These are phyloP conservation scores for Saxidomus purpurata DNA, from an alignment of 1,140 invertebrate genomes.

Conservation along the genomic window DNA sequence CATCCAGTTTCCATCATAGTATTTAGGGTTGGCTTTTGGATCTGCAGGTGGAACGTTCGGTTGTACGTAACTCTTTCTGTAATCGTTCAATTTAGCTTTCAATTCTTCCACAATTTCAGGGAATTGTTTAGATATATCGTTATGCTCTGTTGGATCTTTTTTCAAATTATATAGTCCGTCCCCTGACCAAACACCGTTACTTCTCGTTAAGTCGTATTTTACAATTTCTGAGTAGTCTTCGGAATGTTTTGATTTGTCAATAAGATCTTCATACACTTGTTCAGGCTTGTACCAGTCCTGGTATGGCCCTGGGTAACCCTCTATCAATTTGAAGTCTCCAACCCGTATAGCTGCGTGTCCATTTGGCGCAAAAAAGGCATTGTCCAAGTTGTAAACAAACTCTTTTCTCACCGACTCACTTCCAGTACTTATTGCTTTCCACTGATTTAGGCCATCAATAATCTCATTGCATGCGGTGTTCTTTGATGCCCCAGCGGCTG, in stretches of 20 bases:
- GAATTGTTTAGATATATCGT: constrained; percentile 59
- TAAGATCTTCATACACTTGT: not conserved
- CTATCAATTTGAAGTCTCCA: constrained; percentile 74
- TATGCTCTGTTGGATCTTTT: constrained; percentile 70
- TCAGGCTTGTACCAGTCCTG: constrained; percentile 72
- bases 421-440: too few species aligned
- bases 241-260: not conserved
- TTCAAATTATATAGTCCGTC: constrained; percentile 29
- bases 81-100: constrained; percentile 57
- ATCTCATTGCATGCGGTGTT: too few species aligned
- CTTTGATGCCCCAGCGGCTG: too few species aligned
- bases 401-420: too few species aligned
- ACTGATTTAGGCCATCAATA: too few species aligned
- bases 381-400: too few species aligned
- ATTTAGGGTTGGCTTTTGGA: constrained; percentile 65
- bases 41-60: constrained; percentile 48
- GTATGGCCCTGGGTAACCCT: constrained; percentile 71
- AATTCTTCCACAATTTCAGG: constrained; percentile 63
- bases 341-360: constrained; percentile 79
- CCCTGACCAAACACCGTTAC: not conserved
- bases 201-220: not conserved
- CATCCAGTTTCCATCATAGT: constrained; percentile 71
- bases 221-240: not conserved
- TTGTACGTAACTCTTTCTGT: constrained; percentile 56
- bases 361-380: too few species aligned